Conservation (phyloP, 2,888 invertebrate species). For the Leptogaster cylindrica region DNA sequence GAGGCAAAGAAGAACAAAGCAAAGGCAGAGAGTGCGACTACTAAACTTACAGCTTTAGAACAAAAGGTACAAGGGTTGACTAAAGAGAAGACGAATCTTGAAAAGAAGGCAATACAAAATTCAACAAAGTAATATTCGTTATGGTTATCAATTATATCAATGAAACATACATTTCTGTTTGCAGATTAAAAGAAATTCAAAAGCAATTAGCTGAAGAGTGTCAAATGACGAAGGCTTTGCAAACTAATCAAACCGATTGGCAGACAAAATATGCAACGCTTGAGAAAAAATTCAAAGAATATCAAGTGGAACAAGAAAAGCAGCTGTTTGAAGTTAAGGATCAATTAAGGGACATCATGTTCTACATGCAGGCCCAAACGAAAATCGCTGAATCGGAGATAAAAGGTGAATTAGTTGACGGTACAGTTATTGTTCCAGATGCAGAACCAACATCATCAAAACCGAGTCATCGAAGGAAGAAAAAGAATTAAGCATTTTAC, state of each 20-base stretch:
- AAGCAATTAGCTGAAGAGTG: conserved; percentile 82
- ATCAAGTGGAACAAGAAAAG: conserved; percentile 67
- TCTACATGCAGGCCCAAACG: conserved; percentile 87
- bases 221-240: conserved; percentile 79
- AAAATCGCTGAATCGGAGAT: conserved; percentile 60
- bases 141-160: not conserved
- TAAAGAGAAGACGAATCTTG: conserved; percentile 72
- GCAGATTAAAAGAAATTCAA: conserved; percentile 70
- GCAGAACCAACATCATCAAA: conserved; percentile 49
- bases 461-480: conserved; percentile 56
- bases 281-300: conserved; percentile 64
- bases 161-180: not conserved
- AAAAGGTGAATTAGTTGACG: conserved; percentile 57
- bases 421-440: conserved; percentile 57
- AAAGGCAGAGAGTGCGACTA: conserved; percentile 64
- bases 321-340: conserved; percentile 87
- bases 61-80: conserved; percentile 65
- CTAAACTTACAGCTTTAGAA: conserved; percentile 62
- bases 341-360: conserved; percentile 95
- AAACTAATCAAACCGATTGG: conserved; percentile 77
- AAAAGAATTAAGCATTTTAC: no score
- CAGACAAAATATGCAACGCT: conserved; percentile 68
- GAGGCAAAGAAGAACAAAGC: conserved; percentile 67
- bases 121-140: conserved; percentile 64
- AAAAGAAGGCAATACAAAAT: conserved; percentile 73